Evolutionary conservation across 2,888 invertebrate species (phyloP), one percentile per base, ranked within the genome.

Genomic region (Troides aeacus): DNA sequence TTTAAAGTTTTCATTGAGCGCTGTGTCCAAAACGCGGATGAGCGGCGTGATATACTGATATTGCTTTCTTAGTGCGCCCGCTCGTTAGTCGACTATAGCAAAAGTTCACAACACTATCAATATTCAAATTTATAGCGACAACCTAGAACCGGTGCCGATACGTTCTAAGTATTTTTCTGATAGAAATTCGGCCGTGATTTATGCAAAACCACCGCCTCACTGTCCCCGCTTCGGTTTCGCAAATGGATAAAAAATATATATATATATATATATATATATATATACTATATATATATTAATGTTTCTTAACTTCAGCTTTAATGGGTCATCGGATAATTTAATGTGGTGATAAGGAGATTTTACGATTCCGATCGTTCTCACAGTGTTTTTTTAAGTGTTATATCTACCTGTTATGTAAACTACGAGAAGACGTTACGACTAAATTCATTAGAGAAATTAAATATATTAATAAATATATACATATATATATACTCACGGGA

Each of bases 31-130:
- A 85, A 84, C 82, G 85, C 86, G 84, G 88, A 88, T 86, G 87
- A 83, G 81, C 81, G 72, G 72, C 63, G 88, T 92, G 89, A 91
- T 90, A 88, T 91, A 91, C 87, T 86, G 91, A 84, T 88, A 90
- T 89, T 85, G 83, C 82, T 84, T 87, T 86, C 87, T 86, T 87
- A 84, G 84, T 83, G 84, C 78, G 75, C 80, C 75, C 80, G 84
- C 84, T 89, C 86, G 88, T 90, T 90, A 88, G 84, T 78, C 82
- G 82, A 83, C 82, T 83, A 79, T 85, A 82, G 87, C 86, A 78
- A 88, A 85, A 83, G 77, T 74, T 75, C 74, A 77, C 75, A 73
- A 72, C 81, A 79, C 85, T 84, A 86, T 86, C 87, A 84, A 88
- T 88, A 86, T 87, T 85, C 72, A 84, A 88, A 89, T 89, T 83